Base-by-base conservation (phyloP, 2,113 vertebrate genomes). In the Cebus imitator region DNA sequence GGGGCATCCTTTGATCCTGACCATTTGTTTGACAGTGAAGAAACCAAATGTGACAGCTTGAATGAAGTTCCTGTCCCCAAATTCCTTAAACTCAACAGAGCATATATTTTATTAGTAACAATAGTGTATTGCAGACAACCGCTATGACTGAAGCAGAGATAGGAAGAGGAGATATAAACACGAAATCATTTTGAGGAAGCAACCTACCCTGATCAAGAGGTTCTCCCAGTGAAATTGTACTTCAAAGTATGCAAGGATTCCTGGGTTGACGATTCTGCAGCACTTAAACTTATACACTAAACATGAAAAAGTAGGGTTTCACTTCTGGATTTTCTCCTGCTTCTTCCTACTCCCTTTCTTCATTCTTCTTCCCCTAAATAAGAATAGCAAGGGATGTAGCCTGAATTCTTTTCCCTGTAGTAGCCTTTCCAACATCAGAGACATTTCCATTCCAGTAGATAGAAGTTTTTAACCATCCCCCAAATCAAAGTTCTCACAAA, bases 1-100 rank as follows among this genome's bases (percentile, higher is more conserved):
- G 0, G 95, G 80, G 48, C 23, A 32, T 73, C 57, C 58, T 95
- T 95, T 96, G 83, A 93, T 96, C 83, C 52, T 96, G 55, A 96
- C 83, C 57, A 91, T 90, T 80, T 94, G 86, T 52, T 92, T 95
- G 84, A 76, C 27, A 78, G 17, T 43, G 79, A 97, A 91, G 78
- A 96, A 57, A 88, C 43, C 45, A 73, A 43, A 76, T 73, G 73
- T 85, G 72, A 89, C 78, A 91, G 37, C 58, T 78, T 91, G 78
- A 82, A 82, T 78, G 92, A 90, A 80, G 66, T 78, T 81, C 58
- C 45, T 88, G 50, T 88, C 86, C 85, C 83, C 82, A 93, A 32
- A 91, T 95, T 93, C 82, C 78, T 96, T 79, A 81, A 87, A 91
- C 32, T 48, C 37, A 82, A 73, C 52, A 93, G 25, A 95, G 82